Percentiles rank a stretch among this genome's conserved stretches.
Conservation (phyloP, 2,113 vertebrate species). For the Spizaetus ornatus region DNA sequence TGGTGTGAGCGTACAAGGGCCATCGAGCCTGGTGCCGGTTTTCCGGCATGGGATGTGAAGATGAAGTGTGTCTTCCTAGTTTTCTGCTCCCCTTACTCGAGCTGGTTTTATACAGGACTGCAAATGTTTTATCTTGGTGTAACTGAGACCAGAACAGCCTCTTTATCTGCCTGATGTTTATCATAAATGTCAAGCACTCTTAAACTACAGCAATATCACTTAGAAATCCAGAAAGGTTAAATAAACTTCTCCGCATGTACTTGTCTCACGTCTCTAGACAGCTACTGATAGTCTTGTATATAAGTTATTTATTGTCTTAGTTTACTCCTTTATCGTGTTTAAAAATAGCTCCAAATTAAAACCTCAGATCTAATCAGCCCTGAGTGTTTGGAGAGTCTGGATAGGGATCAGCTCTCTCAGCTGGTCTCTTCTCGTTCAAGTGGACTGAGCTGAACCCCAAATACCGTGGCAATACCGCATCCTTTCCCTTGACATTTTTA, state of each 20-base stretch:
- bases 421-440: not conserved
- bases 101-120: not conserved
- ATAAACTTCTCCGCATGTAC: not conserved
- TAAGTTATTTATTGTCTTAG: constrained; percentile 22
- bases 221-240: not conserved
- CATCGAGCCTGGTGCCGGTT: not conserved
- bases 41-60: not conserved
- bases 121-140: not conserved
- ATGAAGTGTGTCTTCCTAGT: not conserved
- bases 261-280: not conserved
- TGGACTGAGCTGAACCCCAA: constrained; percentile 51
- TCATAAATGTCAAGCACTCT: not conserved
- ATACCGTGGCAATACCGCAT: not conserved
- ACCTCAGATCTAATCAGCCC: constrained; percentile 23
- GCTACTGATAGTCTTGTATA: not conserved
- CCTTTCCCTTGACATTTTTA: constrained; percentile 59
- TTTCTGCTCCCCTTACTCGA: not conserved
- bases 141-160: not conserved
- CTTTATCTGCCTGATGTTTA: constrained; percentile 7
- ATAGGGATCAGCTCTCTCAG: not conserved
- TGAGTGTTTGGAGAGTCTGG: constrained; percentile 29
- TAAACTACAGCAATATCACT: not conserved
- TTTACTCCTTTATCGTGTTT: not conserved
- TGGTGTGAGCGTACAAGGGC: not conserved
- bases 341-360: constrained; percentile 44